Base-by-base conservation (phyloP, 2,113 vertebrate genomes). In the Lathamus discolor region DNA sequence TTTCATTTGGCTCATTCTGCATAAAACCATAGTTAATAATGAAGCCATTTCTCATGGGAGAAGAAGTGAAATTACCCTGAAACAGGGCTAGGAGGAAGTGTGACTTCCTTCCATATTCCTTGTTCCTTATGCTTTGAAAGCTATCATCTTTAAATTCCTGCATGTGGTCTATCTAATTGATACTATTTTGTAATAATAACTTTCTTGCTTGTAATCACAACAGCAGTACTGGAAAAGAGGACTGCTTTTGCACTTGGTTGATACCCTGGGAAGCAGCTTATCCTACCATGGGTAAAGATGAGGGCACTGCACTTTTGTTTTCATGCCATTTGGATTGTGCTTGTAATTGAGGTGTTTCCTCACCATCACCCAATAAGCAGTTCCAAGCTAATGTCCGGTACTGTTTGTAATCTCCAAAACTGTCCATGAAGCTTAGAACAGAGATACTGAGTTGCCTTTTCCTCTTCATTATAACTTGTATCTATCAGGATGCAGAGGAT, bases 201-300 rank as follows among this genome's bases (percentile, higher is more conserved):
- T 79, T 85, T 54, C 6, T 20, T 83, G 15, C 19, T 85, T 64
- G 12, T 54, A 46, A 20, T 69, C 54, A 28, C 27, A 79, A 22
- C 43, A 76, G 23, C 28, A 54, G 22, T 49, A 8, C 14, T 61
- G 20, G 46, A 13, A 44, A 79, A 61, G 37, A 43, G 23, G 5
- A n/a, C 10, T 70, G 27, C 7, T 62, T 81, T 59, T 92, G 11
- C 28, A n/a, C 23, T 70, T 76, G 7, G 25, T 52, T 31, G 28
- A 6, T 81, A 27, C 8, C 19, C 31, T 72, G 43, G 39, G 20
- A 59, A 79, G 39, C 5, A 43, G 5, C 17, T 82, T 49, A 33
- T 48, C 2, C 19, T 10, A 1, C 3, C 6, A 1, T 0, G 3
- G 27, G 24, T 39, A 62, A 63, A 43, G 77, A 27, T 43, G 12